Percentiles rank a stretch among this genome's conserved stretches.
Conservation (phyloP, 2,888 invertebrate genomes). For the Magallana nippona region DNA sequence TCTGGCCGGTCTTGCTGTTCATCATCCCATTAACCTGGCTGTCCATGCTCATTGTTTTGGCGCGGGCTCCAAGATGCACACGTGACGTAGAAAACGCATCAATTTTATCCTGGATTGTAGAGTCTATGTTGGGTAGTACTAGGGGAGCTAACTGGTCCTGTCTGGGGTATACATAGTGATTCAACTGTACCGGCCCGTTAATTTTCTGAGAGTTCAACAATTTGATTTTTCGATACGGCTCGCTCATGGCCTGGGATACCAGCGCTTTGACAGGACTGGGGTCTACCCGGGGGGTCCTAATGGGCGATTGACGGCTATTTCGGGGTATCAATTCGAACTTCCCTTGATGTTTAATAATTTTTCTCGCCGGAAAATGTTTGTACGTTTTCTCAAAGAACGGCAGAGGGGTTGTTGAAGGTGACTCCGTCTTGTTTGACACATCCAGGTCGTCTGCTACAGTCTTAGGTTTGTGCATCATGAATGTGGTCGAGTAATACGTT, state of each 20-base stretch:
- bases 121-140: slow-evolving; percentile 55
- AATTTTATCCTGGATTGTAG: slow-evolving; percentile 52
- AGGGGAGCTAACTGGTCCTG: slow-evolving; percentile 64
- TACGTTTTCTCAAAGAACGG: slow-evolving; percentile 57
- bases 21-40: slow-evolving; percentile 24
- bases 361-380: slow-evolving; percentile 68
- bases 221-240: slow-evolving; percentile 46
- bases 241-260: slow-evolving; percentile 49
- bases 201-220: slow-evolving; percentile 58
- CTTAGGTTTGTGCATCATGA: slow-evolving; percentile 52
- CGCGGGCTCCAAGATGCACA: slow-evolving; percentile 56
- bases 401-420: slow-evolving; percentile 25
- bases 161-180: slow-evolving; percentile 63
- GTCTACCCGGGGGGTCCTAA: slow-evolving; percentile 44
- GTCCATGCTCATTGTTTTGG: slow-evolving; percentile 50
- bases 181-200: slow-evolving; percentile 64
- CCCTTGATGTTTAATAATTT: slow-evolving; percentile 66
- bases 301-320: slow-evolving; percentile 37
- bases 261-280: slow-evolving; percentile 38
- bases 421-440: background rate
- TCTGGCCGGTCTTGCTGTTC: slow-evolving; percentile 31
- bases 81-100: slow-evolving; percentile 63
- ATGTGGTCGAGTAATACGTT: slow-evolving; percentile 61
- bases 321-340: slow-evolving; percentile 60
- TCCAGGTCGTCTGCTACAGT: slow-evolving; percentile 37